phyloP scores from a whole-genome alignment of 2,797 vertebrate species.

The Potorous gilbertii region DNA sequence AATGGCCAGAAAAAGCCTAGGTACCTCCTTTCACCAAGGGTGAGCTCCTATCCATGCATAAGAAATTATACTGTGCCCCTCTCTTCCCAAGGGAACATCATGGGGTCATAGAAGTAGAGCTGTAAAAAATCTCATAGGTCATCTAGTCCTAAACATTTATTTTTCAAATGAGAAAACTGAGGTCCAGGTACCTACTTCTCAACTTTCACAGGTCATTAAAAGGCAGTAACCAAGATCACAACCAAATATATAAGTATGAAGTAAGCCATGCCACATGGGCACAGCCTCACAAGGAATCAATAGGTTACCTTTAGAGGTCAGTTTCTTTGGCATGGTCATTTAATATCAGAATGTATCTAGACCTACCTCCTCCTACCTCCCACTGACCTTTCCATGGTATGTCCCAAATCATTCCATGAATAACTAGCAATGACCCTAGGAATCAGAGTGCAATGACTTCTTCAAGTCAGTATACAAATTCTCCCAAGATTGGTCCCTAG shows the following conservation, averaged over 20 bases:
- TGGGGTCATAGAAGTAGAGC: background rate
- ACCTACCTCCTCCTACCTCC: background rate
- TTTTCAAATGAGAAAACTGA: background rate
- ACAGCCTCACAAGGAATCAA: background rate
- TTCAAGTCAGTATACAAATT: background rate
- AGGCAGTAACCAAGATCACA: background rate
- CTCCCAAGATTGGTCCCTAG: conserved; percentile 9
- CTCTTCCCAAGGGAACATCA: background rate
- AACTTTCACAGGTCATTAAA: background rate
- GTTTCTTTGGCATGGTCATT: background rate
- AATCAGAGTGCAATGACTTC: background rate
- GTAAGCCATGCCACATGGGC: background rate
- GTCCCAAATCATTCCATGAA: background rate
- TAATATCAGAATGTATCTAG: background rate
- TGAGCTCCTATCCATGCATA: background rate
- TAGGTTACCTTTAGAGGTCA: background rate
- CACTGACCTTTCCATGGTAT: background rate
- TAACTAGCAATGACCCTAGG: background rate
- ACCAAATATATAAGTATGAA: background rate
- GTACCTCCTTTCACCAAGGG: background rate
- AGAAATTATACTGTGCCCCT: background rate
- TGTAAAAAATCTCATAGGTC: background rate
- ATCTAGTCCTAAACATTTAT: background rate
- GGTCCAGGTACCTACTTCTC: background rate
- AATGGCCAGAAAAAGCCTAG: background rate